Evolutionary conservation across 2,113 vertebrate genomes (phyloP), one percentile per base, ranked within the genome.

Genomic region (Urocynchramus pylzowi): DNA sequence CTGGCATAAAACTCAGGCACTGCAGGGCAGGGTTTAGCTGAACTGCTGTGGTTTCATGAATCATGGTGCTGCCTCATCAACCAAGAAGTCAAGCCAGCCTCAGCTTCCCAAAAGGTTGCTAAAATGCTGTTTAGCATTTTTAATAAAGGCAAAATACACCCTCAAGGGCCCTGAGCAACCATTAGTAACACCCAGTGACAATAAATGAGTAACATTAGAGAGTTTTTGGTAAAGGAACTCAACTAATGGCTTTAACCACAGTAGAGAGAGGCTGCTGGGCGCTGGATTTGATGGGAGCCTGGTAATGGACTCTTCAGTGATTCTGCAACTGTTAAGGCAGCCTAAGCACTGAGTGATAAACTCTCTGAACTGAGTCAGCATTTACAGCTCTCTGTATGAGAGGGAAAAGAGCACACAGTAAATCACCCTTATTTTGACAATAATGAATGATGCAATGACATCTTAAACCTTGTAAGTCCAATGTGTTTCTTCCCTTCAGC

Each of bases 21-120:
- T 44, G 42, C 59, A 54, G 54, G 27, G 42, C 3, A 90, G 35
- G 60, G 42, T 90, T 76, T 12, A 79, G 84, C 82, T 69, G 81
- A 89, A 35, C 37, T 65, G 63, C 78, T 87, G 91, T 3, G 70
- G 82, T 83, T 95, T 89, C 23, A 41, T 91, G 93, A 95, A 91
- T 95, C 91, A 91, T 11, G 30, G 71, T 6, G 35, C 68, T 94
- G 70, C 70, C 78, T 93, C 92, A 94, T 65, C 75, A 50, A 59
- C 56, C 53, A 61, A 61, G 39, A 84, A 89, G 44, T 49, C 21
- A 19, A 28, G 27, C 28, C 39, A 56, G 26, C 85, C 67, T 89
- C 90, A 52, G 60, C 64, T 37, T 85, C 83, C 76, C 6, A 1
- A 77, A 70, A 68, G 41, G 49, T 39, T 71, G 68, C 30, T 23